Base-by-base conservation (phyloP, 1,140 invertebrate species). In the Drosophila sproati region DNA sequence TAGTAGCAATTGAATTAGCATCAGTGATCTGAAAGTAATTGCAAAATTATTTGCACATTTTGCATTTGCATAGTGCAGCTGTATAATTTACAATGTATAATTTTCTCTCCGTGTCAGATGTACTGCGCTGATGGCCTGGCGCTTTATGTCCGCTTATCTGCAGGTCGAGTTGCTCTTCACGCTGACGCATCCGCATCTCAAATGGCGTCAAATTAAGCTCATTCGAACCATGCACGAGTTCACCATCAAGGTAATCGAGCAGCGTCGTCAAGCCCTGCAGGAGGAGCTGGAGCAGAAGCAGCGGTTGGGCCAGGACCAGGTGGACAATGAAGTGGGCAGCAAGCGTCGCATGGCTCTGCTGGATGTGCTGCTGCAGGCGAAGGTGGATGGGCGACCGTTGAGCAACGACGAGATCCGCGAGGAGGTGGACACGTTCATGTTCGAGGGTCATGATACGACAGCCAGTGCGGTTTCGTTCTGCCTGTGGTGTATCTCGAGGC, bases 341-440 rank as follows among this genome's bases (percentile, higher is more conserved):
- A 94, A 94, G 70, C 94, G 94, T 50, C 92, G 94, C 39, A 91
- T 95, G 71, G 95, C 95, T 0, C 95, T 97, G 86, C 85, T 97
- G 50, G 96, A 97, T 93, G 91, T 96, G 39, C 83, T 97, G 10
- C 89, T 97, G 3, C 93, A 95, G 82, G 93, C 94, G 57, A 93
- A 92, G 10, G 83, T 94, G 4, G 93, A 94, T 61, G 94, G 93
- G 1, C 88, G 92, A 41, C 85, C 91, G 0, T 82, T 96, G 52
- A 94, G 93, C 4, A 93, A 95, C 78, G 91, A 93, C 32, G 95
- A 96, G 79, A 95, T 97, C 41, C 82, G 94, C 50, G 94, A 96
- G 89, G 94, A 95, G 93, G 95, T 95, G 3, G 94, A 95, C 68
- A 96, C 95, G 0, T 96, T 96, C 71, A 95, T 96, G 94, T 96